phyloP scores from a whole-genome alignment of 2,888 invertebrate genomes.

The Iselma pallidipennis region DNA sequence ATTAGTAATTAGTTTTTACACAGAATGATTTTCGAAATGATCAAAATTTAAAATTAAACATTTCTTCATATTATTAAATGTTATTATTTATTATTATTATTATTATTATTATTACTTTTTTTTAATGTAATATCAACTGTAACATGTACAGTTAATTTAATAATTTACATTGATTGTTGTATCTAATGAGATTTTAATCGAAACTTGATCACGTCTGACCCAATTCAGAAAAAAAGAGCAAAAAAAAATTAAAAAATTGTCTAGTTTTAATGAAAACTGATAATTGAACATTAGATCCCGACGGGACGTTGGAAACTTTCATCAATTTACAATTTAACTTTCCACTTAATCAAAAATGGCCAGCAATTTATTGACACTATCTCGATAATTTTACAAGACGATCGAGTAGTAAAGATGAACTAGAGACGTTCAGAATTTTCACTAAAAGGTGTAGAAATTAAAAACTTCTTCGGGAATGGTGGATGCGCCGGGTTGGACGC shows the following conservation, averaged over 20 bases:
- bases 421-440: no score
- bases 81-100: not conserved
- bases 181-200: not conserved
- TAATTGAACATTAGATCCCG: not conserved
- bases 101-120: no score
- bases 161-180: not conserved
- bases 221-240: not conserved
- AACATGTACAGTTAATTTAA: no score
- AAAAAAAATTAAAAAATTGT: no score
- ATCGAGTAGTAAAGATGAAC: no score
- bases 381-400: no score
- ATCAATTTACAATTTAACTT: no score
- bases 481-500: not conserved
- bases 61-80: not conserved
- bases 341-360: not conserved
- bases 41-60: not conserved
- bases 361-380: not conserved
- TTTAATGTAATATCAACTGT: no score
- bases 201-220: not conserved
- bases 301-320: no score
- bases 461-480: not conserved
- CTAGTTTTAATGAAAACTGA: not conserved
- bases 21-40: not conserved
- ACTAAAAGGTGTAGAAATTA: no score
- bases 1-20: conserved; percentile 37